A percentile compares a stretch with the other conserved stretches of the same genome.
Conservation (phyloP, 35 echinoderm and acorn worm species). For the Amphiura filiformis region DNA sequence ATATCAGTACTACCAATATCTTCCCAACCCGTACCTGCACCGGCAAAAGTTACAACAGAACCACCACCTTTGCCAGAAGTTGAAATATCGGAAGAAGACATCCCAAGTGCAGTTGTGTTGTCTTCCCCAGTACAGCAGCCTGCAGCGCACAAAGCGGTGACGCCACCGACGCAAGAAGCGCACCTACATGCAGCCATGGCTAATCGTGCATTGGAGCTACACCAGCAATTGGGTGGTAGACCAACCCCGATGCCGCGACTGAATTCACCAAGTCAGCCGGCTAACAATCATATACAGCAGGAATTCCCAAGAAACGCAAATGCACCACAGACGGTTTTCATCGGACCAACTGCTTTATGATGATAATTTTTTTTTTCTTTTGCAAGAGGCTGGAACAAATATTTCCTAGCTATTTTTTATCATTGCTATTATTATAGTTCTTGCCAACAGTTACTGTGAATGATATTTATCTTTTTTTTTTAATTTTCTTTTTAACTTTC, state of each 20-base stretch:
- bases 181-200: background rate
- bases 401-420: background rate
- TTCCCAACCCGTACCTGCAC: background rate
- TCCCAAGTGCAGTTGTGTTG: background rate
- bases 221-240: background rate
- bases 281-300: background rate
- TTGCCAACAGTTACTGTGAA: background rate
- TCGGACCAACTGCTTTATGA: background rate
- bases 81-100: background rate
- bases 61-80: background rate
- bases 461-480: background rate
- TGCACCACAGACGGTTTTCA: background rate
- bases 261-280: background rate
- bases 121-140: constrained; percentile 1
- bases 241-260: background rate
- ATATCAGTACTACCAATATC: background rate
- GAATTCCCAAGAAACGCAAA: background rate
- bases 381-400: background rate
- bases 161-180: background rate
- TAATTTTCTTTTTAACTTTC: background rate
- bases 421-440: background rate
- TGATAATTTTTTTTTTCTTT: background rate
- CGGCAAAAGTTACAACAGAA: background rate
- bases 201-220: background rate
- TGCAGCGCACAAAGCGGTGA: background rate